Evolutionary conservation across 2,888 invertebrate genomes (phyloP), one percentile per base, ranked within the genome.

Genomic region (Tenthredo distinguenda): DNA sequence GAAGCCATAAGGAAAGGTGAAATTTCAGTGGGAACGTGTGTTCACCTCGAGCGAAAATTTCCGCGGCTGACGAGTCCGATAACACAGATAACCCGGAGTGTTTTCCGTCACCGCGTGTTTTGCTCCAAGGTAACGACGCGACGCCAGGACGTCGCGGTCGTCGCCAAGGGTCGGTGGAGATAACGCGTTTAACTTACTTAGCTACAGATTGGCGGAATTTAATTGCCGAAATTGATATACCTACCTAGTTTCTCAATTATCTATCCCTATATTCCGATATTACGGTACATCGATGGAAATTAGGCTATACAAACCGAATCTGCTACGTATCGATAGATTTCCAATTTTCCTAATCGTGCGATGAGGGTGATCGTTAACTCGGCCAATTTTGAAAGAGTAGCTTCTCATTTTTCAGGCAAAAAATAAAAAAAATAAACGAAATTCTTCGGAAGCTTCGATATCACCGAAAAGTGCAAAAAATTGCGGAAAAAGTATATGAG

Each of bases 171-270:
- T 65, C 31, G 85, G 50, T 58, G 55, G 34, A 89, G 91, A 92
- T 92, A 92, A 91, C 90, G 89, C 89, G 89, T 88, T 91, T 88
- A 89, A 86, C 86, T 87, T 37, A 86, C 86, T 87, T 37, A 15
- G 71, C 84, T 87, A 87, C 90, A 90, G 89, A 88, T 89, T 90
- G 89, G 89, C 87, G 89, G 88, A 90, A 89, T 90, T 91, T 92
- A 92, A 92, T 92, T 92, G 91, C 89, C 89, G 87, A 90, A 92
- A 92, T 92, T 91, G 90, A 91, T 62, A 62, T 62, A 62, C 62
- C 62, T 12, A 62, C 26, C 62, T 26, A 62, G 26, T 62, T 62
- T 26, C 10, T 26, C 21, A 21, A 21, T 58, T 58, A 58, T 58
- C 58, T 58, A n/a, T 58, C 21, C 9, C 58, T 21, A n/a, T 47